Conservation (phyloP, 2,888 invertebrate genomes). For the Dynastes maya region DNA sequence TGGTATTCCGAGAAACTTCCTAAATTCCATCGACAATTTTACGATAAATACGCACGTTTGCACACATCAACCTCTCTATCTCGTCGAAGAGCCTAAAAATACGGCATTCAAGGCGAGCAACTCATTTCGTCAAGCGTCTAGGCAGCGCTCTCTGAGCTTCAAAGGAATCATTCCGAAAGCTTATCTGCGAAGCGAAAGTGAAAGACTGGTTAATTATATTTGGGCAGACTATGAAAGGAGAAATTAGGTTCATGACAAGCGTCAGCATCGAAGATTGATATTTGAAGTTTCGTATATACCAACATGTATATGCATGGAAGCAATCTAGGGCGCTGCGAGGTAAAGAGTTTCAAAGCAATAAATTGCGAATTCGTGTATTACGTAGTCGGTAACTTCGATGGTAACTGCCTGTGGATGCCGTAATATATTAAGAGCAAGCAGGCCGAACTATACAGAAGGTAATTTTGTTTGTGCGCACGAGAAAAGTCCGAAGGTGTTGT, state of each 20-base stretch:
- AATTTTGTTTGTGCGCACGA: not conserved
- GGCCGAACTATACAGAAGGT: not conserved
- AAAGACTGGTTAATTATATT: conserved; percentile 22
- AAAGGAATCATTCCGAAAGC: conserved; percentile 27
- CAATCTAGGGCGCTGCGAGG: not conserved
- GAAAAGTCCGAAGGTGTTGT: not conserved
- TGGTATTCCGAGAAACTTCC: not conserved
- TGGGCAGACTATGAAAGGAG: not conserved
- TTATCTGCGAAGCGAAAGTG: not conserved
- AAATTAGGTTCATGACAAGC: conserved; percentile 2
- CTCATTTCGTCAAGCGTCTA: not conserved
- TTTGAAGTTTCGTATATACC: no score
- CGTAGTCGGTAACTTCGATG: not conserved
- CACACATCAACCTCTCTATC: not conserved
- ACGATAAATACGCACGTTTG: not conserved
- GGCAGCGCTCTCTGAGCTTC: not conserved
- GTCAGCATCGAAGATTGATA: not conserved
- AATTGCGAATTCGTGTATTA: not conserved
- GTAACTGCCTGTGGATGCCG: not conserved
- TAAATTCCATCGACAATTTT: conserved; percentile 9
- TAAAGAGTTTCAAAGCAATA: not conserved
- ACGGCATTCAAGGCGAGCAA: no score
- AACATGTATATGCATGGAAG: no score
- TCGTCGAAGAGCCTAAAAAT: no score
- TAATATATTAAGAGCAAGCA: not conserved